Evolutionary conservation across 30 jellyfish, hydroid and myxozoan genomes (phyloP), one percentile per base, ranked within the genome.

Genomic region (Sanderia malayensis): DNA sequence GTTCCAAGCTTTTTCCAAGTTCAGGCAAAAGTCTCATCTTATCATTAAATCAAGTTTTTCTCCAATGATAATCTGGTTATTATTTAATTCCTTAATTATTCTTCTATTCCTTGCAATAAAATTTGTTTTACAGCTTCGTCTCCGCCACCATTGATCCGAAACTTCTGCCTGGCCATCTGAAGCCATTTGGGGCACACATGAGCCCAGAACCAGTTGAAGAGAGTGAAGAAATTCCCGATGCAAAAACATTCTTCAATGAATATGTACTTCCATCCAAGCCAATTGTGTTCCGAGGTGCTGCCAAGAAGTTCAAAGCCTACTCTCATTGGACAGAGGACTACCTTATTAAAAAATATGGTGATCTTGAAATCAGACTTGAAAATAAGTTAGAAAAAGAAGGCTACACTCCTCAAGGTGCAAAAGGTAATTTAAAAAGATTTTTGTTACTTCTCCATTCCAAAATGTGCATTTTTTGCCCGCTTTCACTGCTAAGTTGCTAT

Each of bases 111-210:
- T 57, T 9, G 68, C 9, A 57, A 24, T 57, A 13, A 7, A 17
- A 17, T 25, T 55, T 18, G 10, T 27, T 25, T 60, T 27, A 13
- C 6, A 28, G 83, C 55, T 11, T 49, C 19, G 55, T 44, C 22
- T 22, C 10, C 33, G 90, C 76, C 11, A 46, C 82, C 44, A 52
- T 64, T 68, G 83, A 53, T 2, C 45, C 69, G 4, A 63, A 25
- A 2, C 20, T 82, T 26, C 94, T 85, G 0, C 80, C 60, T 26
- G 94, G 94, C 11, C 94, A 82, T 53, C 34, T 82, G 77, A 71
- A 82, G 68, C 94, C 94, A 19, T 82, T 82, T 31, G 94, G 94
- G 21, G 81, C 71, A 22, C 94, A 82, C 68, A 64, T 61, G 63
- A 77, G 47, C 44, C 94, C 94, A 25, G 46, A 34, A 60, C 82